Percentiles rank a stretch among this genome's conserved stretches.
Conservation (phyloP, 2,888 invertebrate species). For the Pachliopta kotzebuea region DNA sequence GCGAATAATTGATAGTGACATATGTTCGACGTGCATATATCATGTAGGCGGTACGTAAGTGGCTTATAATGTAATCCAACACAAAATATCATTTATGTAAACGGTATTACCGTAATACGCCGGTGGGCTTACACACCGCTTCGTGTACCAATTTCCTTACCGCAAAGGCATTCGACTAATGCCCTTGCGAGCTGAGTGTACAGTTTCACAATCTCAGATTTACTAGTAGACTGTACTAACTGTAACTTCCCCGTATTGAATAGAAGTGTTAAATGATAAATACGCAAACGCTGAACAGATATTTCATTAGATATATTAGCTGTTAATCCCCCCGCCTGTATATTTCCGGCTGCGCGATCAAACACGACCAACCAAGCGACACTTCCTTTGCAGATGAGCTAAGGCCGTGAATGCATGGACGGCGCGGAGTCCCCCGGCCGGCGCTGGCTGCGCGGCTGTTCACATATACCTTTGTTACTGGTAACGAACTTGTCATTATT, state of each 20-base stretch:
- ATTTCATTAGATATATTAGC: slow-evolving; percentile 29
- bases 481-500: neutral
- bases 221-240: neutral
- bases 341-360: slow-evolving; percentile 40
- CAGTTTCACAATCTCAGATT: neutral
- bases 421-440: slow-evolving; percentile 43
- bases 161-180: slow-evolving; percentile 1
- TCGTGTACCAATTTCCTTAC: slow-evolving; percentile 12
- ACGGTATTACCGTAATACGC: slow-evolving; percentile 14
- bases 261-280: too few species aligned
- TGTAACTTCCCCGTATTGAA: too few species aligned
- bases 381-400: slow-evolving; percentile 49
- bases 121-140: slow-evolving; percentile 4
- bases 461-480: neutral
- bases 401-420: slow-evolving; percentile 54
- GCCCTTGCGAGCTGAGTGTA: neutral
- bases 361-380: slow-evolving; percentile 34
- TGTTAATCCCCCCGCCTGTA: slow-evolving; percentile 23
- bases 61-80: slow-evolving; percentile 17
- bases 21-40: too few species aligned
- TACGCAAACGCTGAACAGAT: neutral
- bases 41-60: too few species aligned
- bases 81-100: slow-evolving; percentile 22
- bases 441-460: slow-evolving; percentile 38
- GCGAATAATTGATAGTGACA: too few species aligned